These are phyloP conservation scores for Drosophila mimetica DNA, from an alignment of 2,888 invertebrate genomes.

Conservation along the genomic window DNA sequence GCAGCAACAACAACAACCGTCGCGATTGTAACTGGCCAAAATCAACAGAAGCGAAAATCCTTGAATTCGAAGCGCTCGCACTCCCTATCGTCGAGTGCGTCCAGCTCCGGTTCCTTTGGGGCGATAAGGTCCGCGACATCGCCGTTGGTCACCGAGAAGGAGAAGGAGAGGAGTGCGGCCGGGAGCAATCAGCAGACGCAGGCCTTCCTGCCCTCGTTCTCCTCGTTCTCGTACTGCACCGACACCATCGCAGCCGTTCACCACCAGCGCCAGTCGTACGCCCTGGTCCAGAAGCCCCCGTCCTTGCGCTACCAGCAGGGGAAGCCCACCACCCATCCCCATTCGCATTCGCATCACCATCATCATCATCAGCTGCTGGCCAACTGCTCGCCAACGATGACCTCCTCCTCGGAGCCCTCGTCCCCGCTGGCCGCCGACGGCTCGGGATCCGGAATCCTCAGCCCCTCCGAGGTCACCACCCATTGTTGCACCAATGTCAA, in stretches of 20 bases:
- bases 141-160: slow-evolving; percentile 27
- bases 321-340: slow-evolving; percentile 8
- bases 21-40: slow-evolving; percentile 36
- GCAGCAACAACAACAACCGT: slow-evolving; percentile 12
- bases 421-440: slow-evolving; percentile 28
- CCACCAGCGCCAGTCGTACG: slow-evolving; percentile 50
- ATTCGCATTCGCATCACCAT: background rate
- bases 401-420: slow-evolving; percentile 38
- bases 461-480: slow-evolving; percentile 34
- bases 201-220: slow-evolving; percentile 14
- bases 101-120: slow-evolving; percentile 13
- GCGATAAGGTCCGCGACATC: slow-evolving; percentile 24
- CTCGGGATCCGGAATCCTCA: slow-evolving; percentile 22
- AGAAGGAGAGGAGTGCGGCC: background rate
- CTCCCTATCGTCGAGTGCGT: slow-evolving; percentile 21
- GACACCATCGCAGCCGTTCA: slow-evolving; percentile 58
- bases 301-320: slow-evolving; percentile 31
- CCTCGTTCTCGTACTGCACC: slow-evolving; percentile 24
- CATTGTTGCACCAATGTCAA: slow-evolving; percentile 40
- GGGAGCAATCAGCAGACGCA: background rate
- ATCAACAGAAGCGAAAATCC: slow-evolving; percentile 26
- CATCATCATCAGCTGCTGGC: slow-evolving; percentile 48
- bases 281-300: slow-evolving; percentile 42
- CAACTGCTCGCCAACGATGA: slow-evolving; percentile 36
- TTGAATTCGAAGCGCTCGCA: slow-evolving; percentile 31